Percentiles rank a stretch among this genome's conserved stretches.
Conservation (phyloP, 2,113 vertebrate species). For the Vanacampus margaritifer region DNA sequence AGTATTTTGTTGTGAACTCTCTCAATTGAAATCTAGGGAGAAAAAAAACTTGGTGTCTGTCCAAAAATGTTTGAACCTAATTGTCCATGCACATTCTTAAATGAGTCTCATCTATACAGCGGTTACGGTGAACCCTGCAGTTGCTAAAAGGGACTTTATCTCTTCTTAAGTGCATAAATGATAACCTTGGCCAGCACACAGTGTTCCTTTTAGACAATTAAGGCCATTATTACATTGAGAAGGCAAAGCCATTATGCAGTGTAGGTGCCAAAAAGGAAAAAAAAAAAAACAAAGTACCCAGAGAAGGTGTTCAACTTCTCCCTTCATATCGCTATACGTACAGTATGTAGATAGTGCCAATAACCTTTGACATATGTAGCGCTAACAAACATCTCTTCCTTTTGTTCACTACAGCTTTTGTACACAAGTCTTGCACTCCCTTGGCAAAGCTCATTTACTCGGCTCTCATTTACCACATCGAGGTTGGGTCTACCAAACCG, state of each 20-base stretch:
- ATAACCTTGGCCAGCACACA: conserved; percentile 35
- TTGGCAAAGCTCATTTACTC: conserved; percentile 7
- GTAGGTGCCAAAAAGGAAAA: conserved; percentile 37
- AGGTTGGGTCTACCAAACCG: conserved; percentile 41
- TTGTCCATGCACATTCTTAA: background rate
- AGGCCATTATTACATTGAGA: conserved; percentile 27
- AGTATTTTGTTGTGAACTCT: background rate
- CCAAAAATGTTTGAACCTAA: background rate
- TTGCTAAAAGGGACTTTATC: conserved; percentile 22
- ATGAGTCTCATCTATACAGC: background rate
- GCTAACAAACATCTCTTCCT: background rate
- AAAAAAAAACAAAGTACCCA: background rate
- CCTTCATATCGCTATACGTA: conserved; percentile 13
- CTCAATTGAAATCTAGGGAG: background rate
- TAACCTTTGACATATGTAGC: conserved; percentile 6
- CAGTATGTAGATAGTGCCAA: conserved; percentile 14
- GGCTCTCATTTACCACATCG: conserved; percentile 47
- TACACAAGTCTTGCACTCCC: background rate
- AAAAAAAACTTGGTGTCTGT: background rate
- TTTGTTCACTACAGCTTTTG: background rate
- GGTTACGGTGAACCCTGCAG: conserved; percentile 1
- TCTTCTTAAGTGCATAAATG: conserved; percentile 37
- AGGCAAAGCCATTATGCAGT: conserved; percentile 43
- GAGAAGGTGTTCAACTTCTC: conserved; percentile 15
- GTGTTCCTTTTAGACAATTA: conserved; percentile 45